Evolutionary conservation across 2,888 invertebrate species (phyloP), one percentile per base, ranked within the genome.

Genomic region (Fragum fragum): DNA sequence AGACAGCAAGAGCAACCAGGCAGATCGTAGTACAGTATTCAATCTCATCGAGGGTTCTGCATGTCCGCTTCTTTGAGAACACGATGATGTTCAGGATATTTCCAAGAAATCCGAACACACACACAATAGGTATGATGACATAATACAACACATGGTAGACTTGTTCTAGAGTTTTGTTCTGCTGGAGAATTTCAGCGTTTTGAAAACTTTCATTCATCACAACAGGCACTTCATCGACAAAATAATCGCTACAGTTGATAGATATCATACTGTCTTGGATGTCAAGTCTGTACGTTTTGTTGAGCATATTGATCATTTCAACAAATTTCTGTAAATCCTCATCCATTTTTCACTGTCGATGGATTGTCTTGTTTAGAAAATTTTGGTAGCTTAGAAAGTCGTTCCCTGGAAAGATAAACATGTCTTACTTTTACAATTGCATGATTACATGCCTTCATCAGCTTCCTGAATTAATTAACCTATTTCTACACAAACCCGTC

Each of bases 21-120:
- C 94, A 97, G 92, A 97, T 96, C 93, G 97, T 97, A 39, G 97
- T 97, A 1, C 97, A 96, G 36, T 97, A 97, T 87, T 97, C 96
- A 96, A 97, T 97, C 91, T 97, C 97, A 85, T 96, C 96, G 76
- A 93, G 53, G 14, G 86, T 87, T 28, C 89, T 87, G 28, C 85
- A 87, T 11, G 89, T 85, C 70, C 89, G 89, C 74, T 92, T 92
- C 86, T 97, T 96, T 61, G 97, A 97, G 83, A 97, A 96, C 11
- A 97, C 97, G 87, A 97, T 95, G 85, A 97, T 95, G 94, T 97
- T 97, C 84, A 97, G 95, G 69, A 97, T 95, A 93, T 97, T 97
- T 53, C 97, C 97, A 80, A 97, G 95, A 90, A 97, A 97, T 68
- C 97, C 97, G 80, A 97, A 95, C 74, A 96, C 95, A 92, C 97